These are phyloP conservation scores for Oscheius sp. DNA, from an alignment of 2,888 invertebrate genomes.

Conservation along the genomic window DNA sequence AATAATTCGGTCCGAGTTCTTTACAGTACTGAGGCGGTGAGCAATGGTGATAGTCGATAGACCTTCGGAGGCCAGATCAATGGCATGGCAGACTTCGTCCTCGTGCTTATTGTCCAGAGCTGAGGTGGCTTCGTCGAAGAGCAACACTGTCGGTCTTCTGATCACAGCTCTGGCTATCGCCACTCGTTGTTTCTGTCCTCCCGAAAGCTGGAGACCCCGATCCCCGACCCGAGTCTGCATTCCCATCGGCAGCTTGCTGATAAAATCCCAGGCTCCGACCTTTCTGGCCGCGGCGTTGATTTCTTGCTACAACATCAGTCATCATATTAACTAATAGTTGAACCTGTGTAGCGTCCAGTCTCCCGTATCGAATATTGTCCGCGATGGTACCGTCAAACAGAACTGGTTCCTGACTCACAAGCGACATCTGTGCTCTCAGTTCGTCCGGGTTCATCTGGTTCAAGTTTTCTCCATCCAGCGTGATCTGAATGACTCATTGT, in stretches of 20 bases:
- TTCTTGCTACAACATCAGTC: constrained; percentile 52
- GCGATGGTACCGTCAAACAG: constrained; percentile 70
- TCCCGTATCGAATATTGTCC: constrained; percentile 71
- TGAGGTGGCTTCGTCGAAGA: constrained; percentile 70
- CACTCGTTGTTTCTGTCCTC: constrained; percentile 72
- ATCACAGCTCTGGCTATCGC: constrained; percentile 71
- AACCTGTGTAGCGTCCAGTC: constrained; percentile 64
- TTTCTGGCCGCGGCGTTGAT: constrained; percentile 71
- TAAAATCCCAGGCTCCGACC: constrained; percentile 72
- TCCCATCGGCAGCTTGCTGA: constrained; percentile 68
- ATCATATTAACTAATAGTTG: neutral
- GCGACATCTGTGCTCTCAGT: constrained; percentile 74
- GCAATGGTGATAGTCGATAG: constrained; percentile 71
- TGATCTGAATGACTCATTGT: constrained; percentile 51
- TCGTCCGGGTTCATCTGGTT: constrained; percentile 68
- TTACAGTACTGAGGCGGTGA: constrained; percentile 66
- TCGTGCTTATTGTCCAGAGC: constrained; percentile 70
- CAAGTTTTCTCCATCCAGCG: constrained; percentile 74
- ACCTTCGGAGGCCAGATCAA: constrained; percentile 70
- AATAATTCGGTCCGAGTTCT: constrained; percentile 68
- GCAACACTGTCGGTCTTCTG: constrained; percentile 55
- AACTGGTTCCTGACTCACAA: constrained; percentile 75
- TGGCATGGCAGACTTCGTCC: constrained; percentile 71
- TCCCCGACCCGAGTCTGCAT: constrained; percentile 72
- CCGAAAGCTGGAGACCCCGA: constrained; percentile 58